A percentile compares a stretch with the other conserved stretches of the same genome.
Conservation (phyloP, 2,888 invertebrate genomes). For the Heliconius aoede region DNA sequence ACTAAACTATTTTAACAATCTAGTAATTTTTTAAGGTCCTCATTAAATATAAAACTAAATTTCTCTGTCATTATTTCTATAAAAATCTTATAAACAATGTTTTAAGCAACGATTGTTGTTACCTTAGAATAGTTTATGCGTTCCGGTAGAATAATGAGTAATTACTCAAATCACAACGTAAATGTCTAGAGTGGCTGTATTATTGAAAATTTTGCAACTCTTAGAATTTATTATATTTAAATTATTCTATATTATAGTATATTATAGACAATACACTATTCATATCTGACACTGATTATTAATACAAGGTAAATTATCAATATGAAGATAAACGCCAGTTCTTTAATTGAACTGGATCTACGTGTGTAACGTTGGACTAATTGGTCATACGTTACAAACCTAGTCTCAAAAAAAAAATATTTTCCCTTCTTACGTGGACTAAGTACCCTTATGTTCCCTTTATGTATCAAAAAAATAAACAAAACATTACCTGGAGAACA, state of each 20-base stretch:
- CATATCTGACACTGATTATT: not conserved
- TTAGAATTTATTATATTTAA: slow-evolving; percentile 28
- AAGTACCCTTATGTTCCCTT: too few species aligned
- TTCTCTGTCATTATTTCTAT: not conserved
- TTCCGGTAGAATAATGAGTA: slow-evolving; percentile 29
- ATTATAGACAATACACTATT: not conserved
- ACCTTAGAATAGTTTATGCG: slow-evolving; percentile 11
- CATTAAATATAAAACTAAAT: slow-evolving; percentile 1
- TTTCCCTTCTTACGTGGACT: too few species aligned
- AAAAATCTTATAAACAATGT: not conserved
- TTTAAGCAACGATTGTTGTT: slow-evolving; percentile 20
- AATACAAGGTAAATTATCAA: slow-evolving; percentile 19
- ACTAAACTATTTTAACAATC: not conserved
- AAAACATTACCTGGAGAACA: slow-evolving; percentile 81
- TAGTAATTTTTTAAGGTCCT: not conserved
- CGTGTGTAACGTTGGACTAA: not conserved
- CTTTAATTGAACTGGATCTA: not conserved
- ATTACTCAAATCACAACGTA: slow-evolving; percentile 35
- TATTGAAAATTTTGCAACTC: slow-evolving; percentile 38
- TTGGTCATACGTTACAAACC: not conserved
- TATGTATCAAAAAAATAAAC: not conserved
- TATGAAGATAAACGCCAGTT: slow-evolving; percentile 15
- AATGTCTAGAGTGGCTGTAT: slow-evolving; percentile 36
- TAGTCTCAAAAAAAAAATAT: not conserved
- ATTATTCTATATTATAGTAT: not conserved